Conservation (phyloP, 2,113 vertebrate species). For the Malurus cyaneus region DNA sequence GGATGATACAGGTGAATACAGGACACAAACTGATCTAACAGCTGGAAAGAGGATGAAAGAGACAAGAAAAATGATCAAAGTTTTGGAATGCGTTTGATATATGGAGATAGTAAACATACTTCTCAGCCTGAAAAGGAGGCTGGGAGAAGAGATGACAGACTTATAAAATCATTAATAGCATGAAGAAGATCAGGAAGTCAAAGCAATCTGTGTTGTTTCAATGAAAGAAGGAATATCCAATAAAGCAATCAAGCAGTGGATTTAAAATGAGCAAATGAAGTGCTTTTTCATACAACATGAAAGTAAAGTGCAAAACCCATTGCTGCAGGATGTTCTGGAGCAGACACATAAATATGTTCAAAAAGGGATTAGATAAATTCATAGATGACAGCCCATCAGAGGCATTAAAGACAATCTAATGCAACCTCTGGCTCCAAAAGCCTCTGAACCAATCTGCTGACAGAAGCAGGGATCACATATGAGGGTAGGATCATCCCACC, state of each 20-base stretch:
- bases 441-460: not conserved
- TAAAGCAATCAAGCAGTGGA: not conserved
- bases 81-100: not conserved
- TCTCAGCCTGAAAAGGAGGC: not conserved
- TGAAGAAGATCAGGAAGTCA: not conserved
- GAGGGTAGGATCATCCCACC: not conserved
- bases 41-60: not conserved
- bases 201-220: not conserved
- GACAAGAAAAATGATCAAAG: not conserved
- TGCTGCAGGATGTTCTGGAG: not conserved
- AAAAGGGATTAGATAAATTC: constrained; percentile 25
- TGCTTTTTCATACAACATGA: not conserved
- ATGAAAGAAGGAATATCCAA: not conserved
- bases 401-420: constrained; percentile 24
- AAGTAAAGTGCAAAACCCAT: not conserved
- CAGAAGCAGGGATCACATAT: not conserved
- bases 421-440: not conserved
- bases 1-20: not conserved
- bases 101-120: not conserved
- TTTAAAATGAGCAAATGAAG: constrained; percentile 4
- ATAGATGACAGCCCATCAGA: not conserved
- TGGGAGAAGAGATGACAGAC: not conserved
- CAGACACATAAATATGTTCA: not conserved
- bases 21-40: not conserved
- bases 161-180: not conserved